Evolutionary conservation across 2,888 invertebrate genomes (phyloP), one percentile per base, ranked within the genome.

Genomic region (Himalopsyche tibetana): DNA sequence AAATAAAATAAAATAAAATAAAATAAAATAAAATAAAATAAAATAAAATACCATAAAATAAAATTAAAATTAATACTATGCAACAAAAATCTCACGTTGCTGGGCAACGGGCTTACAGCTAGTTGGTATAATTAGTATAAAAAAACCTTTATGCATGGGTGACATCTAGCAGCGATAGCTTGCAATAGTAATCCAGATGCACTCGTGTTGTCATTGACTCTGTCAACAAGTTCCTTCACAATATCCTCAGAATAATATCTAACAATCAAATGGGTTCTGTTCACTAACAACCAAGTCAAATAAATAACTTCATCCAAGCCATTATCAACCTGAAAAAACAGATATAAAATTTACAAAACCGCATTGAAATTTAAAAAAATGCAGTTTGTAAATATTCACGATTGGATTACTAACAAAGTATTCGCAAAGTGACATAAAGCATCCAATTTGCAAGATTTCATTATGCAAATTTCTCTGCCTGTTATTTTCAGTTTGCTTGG

Each of bases 231-330:
- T 6, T 84, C 89, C 84, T 89, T 89, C 91, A 97, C 95, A 0
- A 96, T 95, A 0, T 94, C 92, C 90, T 97, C 96, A 1, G 92
- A 91, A 51, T 94, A 94, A 85, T 96, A 93, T 56, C 93, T 92
- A 5, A 97, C 94, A 2, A 97, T 92, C 63, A 95, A 94, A 89
- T 95, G 94, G 0, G 96, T 94, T 87, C 96, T 94, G 90, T 95
- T 95, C 12, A 95, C 94, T n/a, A 97, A 91, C 12, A 97, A 92
- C 96, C 96, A 97, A 0, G 95, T 94, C 85, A 97, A 92, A 89
- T 96, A 95, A 45, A 96, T 95, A 0, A 94, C 95, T 91, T 96
- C 96, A 69, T 94, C 93, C 28, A 95, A 92, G 38, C 93, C 93
- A 90, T 96, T 96, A 90, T 96, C 95, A 88, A 94, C 93, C 95